These are phyloP conservation scores for Cyaniris semiargus DNA, from an alignment of 2,888 invertebrate species.

Conservation along the genomic window DNA sequence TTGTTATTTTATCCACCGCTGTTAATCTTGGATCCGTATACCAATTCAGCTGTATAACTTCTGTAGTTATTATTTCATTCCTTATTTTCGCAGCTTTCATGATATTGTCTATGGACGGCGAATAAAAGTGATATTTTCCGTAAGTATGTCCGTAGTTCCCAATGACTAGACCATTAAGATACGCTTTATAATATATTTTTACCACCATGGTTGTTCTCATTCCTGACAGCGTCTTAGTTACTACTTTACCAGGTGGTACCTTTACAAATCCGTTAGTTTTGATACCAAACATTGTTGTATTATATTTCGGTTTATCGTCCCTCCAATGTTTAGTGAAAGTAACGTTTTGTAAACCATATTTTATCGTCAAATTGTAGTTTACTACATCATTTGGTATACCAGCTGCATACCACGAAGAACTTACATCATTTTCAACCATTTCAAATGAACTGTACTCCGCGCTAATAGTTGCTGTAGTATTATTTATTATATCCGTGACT, in stretches of 20 bases:
- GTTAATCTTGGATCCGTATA: constrained; percentile 55
- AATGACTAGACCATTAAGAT: constrained; percentile 54
- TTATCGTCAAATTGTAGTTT: constrained; percentile 48
- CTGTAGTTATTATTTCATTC: constrained; percentile 56
- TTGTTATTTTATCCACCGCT: constrained; percentile 52
- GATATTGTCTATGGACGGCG: constrained; percentile 55
- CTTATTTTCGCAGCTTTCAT: constrained; percentile 57
- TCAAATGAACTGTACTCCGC: constrained; percentile 45
- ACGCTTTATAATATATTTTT: constrained; percentile 53
- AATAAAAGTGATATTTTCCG: constrained; percentile 65
- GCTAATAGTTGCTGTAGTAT: constrained; percentile 48
- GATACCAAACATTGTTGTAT: constrained; percentile 48
- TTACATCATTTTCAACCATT: constrained; percentile 50
- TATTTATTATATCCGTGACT: constrained; percentile 53
- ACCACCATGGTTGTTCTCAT: constrained; percentile 53
- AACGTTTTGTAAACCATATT: constrained; percentile 48
- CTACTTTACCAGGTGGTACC: constrained; percentile 51
- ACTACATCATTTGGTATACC: constrained; percentile 54
- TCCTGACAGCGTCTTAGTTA: constrained; percentile 51
- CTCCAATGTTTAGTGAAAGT: constrained; percentile 55
- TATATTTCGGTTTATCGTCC: constrained; percentile 44
- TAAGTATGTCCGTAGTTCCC: constrained; percentile 56
- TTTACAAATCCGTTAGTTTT: constrained; percentile 46
- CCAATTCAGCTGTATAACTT: constrained; percentile 56
- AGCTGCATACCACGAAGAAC: constrained; percentile 52